Base-by-base conservation (phyloP, 2,113 vertebrate genomes). In the Opisthocomus hoazin region DNA sequence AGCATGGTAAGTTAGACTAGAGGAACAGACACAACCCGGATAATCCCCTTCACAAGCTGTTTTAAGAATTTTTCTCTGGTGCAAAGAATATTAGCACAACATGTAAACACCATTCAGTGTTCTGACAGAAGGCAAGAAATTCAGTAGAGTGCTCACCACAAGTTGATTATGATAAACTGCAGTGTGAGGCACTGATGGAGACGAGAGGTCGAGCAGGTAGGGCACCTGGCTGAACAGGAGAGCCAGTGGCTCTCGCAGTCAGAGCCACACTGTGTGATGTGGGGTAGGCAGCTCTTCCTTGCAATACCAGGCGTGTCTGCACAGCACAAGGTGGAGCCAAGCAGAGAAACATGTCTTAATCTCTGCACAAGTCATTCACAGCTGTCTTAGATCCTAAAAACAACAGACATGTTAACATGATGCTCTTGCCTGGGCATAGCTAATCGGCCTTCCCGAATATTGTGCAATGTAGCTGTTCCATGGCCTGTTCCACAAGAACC, bases 261-360 rank as follows among this genome's bases (percentile, higher is more conserved):
- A 85, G 27, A 77, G 65, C 56, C 1, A 0, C 0, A 0, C 70
- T 45, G 32, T 2, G 0, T 57, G 68, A 74, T 4, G 0, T 17
- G 34, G 53, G 19, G 45, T 14, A 84, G 48, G 79, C n/a, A 75
- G 57, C 61, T 80, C 51, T 87, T 81, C 80, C 77, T 81, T 61
- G 48, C 74, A 77, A 64, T 8, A 6, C 57, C 81, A 79, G 93
- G 65, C 2, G 1, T 89, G 94, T 69, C 87, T 69, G 77, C 84
- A 76, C 81, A 89, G 74, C 57, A 48, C 84, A 50, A 87, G 51
- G 74, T 85, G 65, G 45, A 88, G 69, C 30, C 77, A 91, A 82
- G 87, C 53, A 76, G 17, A 94, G 57, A 76, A 84, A 85, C 48
- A 29, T 79, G 84, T 95, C 48, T 94, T 69, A 82, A 6, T 46